Percentiles rank a stretch among this genome's conserved stretches.
Evolutionary conservation across 2,888 invertebrate genomes (phyloP).

Genomic region (Chelonus formosanus): DNA sequence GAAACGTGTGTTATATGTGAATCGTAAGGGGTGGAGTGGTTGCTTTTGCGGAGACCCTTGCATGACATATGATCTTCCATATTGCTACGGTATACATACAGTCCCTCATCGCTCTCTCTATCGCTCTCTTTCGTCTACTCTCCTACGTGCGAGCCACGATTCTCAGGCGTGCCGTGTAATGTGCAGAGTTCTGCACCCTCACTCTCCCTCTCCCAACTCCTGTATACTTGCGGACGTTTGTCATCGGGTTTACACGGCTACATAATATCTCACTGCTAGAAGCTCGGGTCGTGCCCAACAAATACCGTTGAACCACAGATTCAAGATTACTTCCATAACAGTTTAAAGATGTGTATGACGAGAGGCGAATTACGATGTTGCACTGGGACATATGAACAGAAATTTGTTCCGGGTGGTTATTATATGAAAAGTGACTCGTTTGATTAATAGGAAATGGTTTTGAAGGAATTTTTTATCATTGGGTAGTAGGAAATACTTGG

Average conservation of each 20-base stretch:
- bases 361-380: conserved; percentile 2
- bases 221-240: conserved; percentile 48
- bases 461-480: too few species aligned
- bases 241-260: conserved; percentile 52
- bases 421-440: too few species aligned
- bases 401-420: too few species aligned
- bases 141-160: conserved; percentile 1
- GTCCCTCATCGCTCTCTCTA: conserved; percentile 9
- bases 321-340: conserved; percentile 20
- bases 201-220: conserved; percentile 1
- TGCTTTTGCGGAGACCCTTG: conserved; percentile 49
- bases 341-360: conserved; percentile 14
- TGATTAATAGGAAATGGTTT: too few species aligned
- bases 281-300: conserved; percentile 48
- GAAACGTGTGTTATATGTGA: conserved; percentile 31
- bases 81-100: conserved; percentile 55
- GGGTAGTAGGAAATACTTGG: too few species aligned
- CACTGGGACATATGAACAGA: neutral
- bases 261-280: conserved; percentile 63
- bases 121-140: conserved; percentile 4
- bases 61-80: conserved; percentile 66
- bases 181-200: neutral
- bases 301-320: conserved; percentile 37
- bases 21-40: conserved; percentile 37
- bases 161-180: neutral